Conservation (phyloP, 2,888 invertebrate genomes). For the Tipula lateralis region DNA sequence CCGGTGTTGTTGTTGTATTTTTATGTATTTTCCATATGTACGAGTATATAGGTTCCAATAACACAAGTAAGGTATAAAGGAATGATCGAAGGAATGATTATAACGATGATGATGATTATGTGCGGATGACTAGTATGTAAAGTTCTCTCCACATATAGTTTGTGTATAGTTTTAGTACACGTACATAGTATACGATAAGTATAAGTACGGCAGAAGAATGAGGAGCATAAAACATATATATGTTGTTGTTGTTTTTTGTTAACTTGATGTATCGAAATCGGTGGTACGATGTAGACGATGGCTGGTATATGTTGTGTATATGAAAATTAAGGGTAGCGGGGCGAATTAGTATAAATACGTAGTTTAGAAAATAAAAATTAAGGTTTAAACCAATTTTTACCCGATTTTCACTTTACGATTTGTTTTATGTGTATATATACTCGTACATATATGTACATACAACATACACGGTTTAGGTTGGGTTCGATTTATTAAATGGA, state of each 20-base stretch:
- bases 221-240: background rate
- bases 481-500: background rate
- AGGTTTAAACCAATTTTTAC: background rate
- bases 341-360: background rate
- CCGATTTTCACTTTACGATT: background rate
- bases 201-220: background rate
- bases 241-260: background rate
- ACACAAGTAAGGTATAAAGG: background rate
- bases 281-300: background rate
- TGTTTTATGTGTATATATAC: background rate
- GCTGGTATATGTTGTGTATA: background rate
- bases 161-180: background rate
- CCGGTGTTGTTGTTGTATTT: background rate
- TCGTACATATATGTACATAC: too few relatives aligned
- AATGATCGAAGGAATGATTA: background rate
- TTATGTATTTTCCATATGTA: background rate
- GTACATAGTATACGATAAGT: background rate
- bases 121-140: background rate
- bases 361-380: background rate
- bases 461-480: background rate
- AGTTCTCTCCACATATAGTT: background rate
- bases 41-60: background rate
- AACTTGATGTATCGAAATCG: background rate
- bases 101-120: background rate
- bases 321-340: background rate